Evolutionary conservation across 2,888 invertebrate species (phyloP), one percentile per base, ranked within the genome.

Genomic region (Cryptops parisi): DNA sequence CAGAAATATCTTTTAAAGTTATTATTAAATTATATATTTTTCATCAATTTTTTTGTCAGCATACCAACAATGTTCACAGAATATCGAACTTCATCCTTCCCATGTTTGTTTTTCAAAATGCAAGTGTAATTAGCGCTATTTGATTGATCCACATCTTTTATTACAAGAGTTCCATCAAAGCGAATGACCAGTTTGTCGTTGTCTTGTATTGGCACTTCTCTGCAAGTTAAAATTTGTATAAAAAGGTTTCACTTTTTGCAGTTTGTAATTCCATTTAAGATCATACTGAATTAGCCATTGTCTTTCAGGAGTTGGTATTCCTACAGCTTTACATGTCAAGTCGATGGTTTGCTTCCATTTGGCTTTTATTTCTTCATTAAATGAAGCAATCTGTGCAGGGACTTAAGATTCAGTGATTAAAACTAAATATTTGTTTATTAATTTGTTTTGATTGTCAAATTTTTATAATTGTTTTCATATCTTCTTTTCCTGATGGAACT

Each of bases 361-460:
- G 62, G 78, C 78, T 39, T 75, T 73, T 57, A 82, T 70, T 48
- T 72, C 63, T 5, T 63, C 79, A 0, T 87, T 84, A 70, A 89
- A 90, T 47, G 87, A 86, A 2, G 86, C 85, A 54, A 90, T 85
- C 62, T 84, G 77, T 1, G 89, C 88, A 39, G 87, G 83, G 24
- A 84, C 88, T 84, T 65, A 19, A 49, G 54, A 12, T 60, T 59
- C 51, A 47, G 57, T 15, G 33, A 9, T 33, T 33, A 33, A 33
- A 33, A 6, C 15, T 33, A 6, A 33, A 9, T 33, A 33, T 33
- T 33, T 6, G 15, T 6, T 6, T 6, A 33, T 33, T 33, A 33
- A 9, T 33, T 9, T 15, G 33, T 33, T 33, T 33, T 33, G 33
- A 33, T 33, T 33, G 15, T n/a, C n/a, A n/a, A n/a, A n/a, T n/a